These are phyloP conservation scores for Lampropteryx suffumata DNA, from an alignment of 2,888 invertebrate species.

Conservation along the genomic window DNA sequence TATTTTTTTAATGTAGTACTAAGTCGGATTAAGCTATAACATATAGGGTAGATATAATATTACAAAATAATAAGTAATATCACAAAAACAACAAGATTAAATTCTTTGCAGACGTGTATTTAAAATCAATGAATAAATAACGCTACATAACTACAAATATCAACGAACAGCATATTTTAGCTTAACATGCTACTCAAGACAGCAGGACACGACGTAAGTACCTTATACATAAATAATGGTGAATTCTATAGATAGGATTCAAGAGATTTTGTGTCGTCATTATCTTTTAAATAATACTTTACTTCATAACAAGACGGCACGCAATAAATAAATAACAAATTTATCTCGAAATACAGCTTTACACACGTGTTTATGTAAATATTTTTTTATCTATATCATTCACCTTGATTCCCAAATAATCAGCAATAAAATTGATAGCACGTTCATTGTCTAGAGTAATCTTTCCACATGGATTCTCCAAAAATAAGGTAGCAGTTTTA, in stretches of 20 bases:
- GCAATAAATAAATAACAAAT: slow-evolving; percentile 23
- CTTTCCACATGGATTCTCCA: slow-evolving; percentile 86
- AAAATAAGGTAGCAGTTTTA: slow-evolving; percentile 81
- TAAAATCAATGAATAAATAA: background rate
- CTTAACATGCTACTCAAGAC: too few species aligned
- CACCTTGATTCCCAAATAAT: slow-evolving; percentile 54
- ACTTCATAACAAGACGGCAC: background rate
- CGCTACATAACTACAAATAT: background rate
- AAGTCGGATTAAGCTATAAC: too few species aligned
- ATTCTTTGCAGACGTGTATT: too few species aligned
- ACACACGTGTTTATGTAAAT: slow-evolving; percentile 42
- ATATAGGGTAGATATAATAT: too few species aligned
- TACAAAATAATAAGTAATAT: too few species aligned
- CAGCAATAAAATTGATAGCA: slow-evolving; percentile 55
- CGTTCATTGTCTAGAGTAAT: slow-evolving; percentile 51
- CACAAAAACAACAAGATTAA: too few species aligned
- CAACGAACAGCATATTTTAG: background rate
- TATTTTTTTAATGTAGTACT: too few species aligned
- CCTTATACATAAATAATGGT: too few species aligned
- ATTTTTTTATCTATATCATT: slow-evolving; percentile 48
- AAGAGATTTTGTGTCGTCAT: background rate
- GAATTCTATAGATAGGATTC: too few species aligned
- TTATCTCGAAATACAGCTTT: slow-evolving; percentile 15
- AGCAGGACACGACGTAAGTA: too few species aligned
- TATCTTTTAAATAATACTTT: slow-evolving; percentile 15